These are phyloP conservation scores for Lordiphosa andalusiaca DNA, from an alignment of 2,888 invertebrate species.

Conservation along the genomic window DNA sequence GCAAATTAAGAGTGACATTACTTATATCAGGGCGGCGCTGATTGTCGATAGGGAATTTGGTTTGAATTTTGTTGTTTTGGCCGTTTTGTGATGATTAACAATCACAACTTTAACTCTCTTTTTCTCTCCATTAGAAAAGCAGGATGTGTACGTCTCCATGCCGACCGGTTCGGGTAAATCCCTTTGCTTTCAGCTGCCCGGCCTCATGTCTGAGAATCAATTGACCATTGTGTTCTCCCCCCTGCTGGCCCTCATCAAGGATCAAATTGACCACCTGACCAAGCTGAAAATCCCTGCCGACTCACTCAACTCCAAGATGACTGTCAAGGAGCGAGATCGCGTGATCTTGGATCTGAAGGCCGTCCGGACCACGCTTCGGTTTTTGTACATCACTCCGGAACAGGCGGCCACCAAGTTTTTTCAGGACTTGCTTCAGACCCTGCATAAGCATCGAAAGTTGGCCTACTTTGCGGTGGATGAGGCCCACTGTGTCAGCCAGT, in stretches of 20 bases:
- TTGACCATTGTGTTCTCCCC: conserved; percentile 98
- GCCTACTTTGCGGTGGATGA: conserved; percentile 97
- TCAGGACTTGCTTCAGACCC: conserved; percentile 84
- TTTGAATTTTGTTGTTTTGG: no score
- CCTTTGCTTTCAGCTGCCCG: conserved; percentile 97
- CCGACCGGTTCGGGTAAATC: conserved; percentile 99
- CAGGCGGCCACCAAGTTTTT: conserved; percentile 92
- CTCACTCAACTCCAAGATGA: conserved; percentile 96
- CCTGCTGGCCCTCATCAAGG: conserved; percentile 96
- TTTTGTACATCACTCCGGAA: conserved; percentile 98
- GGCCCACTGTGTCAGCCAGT: conserved; percentile 98
- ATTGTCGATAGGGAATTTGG: no score
- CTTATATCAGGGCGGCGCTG: no score
- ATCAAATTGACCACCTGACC: conserved; percentile 94
- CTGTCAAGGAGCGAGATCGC: conserved; percentile 86
- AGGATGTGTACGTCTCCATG: conserved; percentile 98
- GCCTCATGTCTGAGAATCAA: conserved; percentile 88
- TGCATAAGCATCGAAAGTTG: conserved; percentile 88
- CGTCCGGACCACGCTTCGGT: conserved; percentile 87
- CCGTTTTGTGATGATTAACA: no score
- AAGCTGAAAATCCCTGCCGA: conserved; percentile 90
- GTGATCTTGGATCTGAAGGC: conserved; percentile 89
- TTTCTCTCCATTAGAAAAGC: conserved; percentile 83
- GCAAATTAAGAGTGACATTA: no score
- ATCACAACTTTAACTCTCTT: no score